Conservation (phyloP, 2,113 vertebrate genomes). For the Petaurus breviceps region DNA sequence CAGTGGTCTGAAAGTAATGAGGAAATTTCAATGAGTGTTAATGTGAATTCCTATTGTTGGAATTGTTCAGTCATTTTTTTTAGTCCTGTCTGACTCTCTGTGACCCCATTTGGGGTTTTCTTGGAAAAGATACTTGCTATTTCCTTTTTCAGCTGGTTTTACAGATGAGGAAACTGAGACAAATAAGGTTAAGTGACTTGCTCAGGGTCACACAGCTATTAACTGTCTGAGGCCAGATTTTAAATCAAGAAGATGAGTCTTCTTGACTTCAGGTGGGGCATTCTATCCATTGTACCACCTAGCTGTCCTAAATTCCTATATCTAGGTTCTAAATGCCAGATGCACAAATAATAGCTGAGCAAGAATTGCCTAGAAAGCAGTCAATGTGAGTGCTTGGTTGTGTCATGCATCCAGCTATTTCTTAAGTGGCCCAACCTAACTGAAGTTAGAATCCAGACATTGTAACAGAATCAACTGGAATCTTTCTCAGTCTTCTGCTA, state of each 20-base stretch:
- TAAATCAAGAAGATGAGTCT: not conserved
- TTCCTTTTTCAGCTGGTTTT: not conserved
- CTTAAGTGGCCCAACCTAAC: not conserved
- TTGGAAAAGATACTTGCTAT: not conserved
- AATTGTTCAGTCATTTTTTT: not conserved
- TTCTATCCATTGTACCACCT: not conserved
- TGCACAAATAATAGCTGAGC: not conserved
- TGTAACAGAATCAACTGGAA: not conserved
- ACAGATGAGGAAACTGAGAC: not conserved
- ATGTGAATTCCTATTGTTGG: not conserved
- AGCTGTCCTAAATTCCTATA: not conserved
- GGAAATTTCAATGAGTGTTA: not conserved
- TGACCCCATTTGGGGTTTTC: not conserved
- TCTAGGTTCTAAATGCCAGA: not conserved
- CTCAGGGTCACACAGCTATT: too few species aligned
- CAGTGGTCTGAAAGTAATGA: not conserved
- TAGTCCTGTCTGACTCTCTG: too few species aligned
- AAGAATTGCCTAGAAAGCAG: not conserved
- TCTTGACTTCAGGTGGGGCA: not conserved
- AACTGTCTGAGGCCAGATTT: not conserved
- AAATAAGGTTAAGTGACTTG: not conserved
- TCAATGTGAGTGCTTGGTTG: not conserved
- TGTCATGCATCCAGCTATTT: not conserved
- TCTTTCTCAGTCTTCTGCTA: not conserved
- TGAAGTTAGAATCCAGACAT: not conserved